Conservation (phyloP, 2,797 vertebrate species). For the Notolepis coatsorum region DNA sequence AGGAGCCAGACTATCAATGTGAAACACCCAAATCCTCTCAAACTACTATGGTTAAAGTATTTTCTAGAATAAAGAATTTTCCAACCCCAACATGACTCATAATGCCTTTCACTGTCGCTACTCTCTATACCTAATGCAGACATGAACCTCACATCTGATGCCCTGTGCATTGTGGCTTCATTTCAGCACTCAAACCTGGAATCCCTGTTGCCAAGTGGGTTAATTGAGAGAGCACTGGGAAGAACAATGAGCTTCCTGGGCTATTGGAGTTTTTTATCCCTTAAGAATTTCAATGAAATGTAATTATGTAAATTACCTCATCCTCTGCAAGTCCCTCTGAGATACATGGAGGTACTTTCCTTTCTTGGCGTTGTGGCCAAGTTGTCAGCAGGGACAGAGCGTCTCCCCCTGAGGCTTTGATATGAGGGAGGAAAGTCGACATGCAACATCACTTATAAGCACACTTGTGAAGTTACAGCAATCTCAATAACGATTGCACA, state of each 20-base stretch:
- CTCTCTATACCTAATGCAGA: constrained; percentile 25
- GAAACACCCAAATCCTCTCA: constrained; percentile 4
- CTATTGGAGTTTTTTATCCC: constrained; percentile 14
- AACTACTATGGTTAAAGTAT: constrained; percentile 12
- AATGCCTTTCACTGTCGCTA: constrained; percentile 5
- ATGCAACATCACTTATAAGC: constrained; percentile 10
- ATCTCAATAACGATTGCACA: too few relatives aligned
- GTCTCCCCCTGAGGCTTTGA: constrained; percentile 48
- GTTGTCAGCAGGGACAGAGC: constrained; percentile 60
- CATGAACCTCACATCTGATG: constrained; percentile 23
- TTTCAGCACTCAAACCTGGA: constrained; percentile 7
- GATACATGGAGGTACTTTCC: constrained; percentile 31
- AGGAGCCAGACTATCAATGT: not conserved
- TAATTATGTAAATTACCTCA: constrained; percentile 62
- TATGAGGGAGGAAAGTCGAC: constrained; percentile 34
- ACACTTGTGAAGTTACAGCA: constrained; percentile 10
- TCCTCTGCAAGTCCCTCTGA: constrained; percentile 27
- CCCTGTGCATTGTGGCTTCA: constrained; percentile 17
- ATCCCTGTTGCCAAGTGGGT: constrained; percentile 24
- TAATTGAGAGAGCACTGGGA: constrained; percentile 22
- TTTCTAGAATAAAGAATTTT: too few relatives aligned
- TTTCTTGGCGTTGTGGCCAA: constrained; percentile 56
- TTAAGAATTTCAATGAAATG: constrained; percentile 36
- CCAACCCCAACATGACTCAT: constrained; percentile 4
- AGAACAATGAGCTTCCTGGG: constrained; percentile 21